Evolutionary conservation across 2,113 vertebrate species (phyloP), one percentile per base, ranked within the genome.

Genomic region (Cariama cristata): DNA sequence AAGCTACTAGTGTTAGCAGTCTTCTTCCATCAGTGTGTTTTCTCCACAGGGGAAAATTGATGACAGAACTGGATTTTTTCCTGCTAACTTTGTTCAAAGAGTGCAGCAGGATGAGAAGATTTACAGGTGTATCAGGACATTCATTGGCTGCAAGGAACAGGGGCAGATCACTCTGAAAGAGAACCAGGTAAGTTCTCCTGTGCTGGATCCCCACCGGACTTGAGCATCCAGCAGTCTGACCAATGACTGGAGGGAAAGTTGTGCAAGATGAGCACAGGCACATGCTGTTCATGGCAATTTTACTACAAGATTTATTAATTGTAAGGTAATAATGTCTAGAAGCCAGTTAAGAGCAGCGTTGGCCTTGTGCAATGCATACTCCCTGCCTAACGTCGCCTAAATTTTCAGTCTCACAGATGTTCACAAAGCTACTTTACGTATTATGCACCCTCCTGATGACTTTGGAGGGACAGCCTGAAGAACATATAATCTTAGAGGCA

Each of bases 121-220:
- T 94, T 99, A 99, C 97, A 98, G 98, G 90, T 99, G 99, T 93
- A 97, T 98, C 91, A 98, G 99, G 95, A 99, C 99, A 4, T 99
- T 99, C 97, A 99, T 98, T 17, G 99, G 99, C 88, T 99, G 99
- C 97, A 99, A 99, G 95, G 99, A 99, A 71, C 99, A 99, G 97
- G 99, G 99, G 40, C 99, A 99, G 97, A 99, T 99, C 97, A 99
- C 99, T 12, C 97, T 99, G 92, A 99, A 99, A 92, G 99, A 99
- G 94, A 99, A 99, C 79, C 99, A 99, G 98, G 99, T 99, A 93
- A 96, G 95, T 90, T 33, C 11, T 5, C 8, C 8, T 94, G 7
- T 63, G 33, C 56, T 8, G 1, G n/a, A 40, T 55, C 13, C 47
- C 40, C 42, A 38, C 32, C 1, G 4, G 52, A 67, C n/a, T 59